Conservation (phyloP, 2,888 invertebrate genomes). For the Dicranocentrus wangi region DNA sequence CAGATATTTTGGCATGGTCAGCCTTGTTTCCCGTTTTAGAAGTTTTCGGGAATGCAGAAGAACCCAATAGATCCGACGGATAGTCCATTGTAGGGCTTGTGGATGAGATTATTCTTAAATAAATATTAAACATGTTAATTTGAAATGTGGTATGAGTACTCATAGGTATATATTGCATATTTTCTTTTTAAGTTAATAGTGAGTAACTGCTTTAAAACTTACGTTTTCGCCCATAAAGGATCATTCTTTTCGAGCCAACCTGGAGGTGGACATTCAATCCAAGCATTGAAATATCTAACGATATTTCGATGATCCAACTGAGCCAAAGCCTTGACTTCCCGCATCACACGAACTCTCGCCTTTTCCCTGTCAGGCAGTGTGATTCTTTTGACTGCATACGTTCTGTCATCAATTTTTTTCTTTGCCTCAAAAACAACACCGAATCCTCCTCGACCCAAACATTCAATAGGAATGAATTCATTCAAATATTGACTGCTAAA, state of each 20-base stretch:
- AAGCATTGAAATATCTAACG: constrained; percentile 94
- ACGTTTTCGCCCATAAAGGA: constrained; percentile 43
- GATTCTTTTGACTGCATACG: constrained; percentile 96
- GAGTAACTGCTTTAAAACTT: constrained; percentile 12
- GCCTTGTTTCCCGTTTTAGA: no score
- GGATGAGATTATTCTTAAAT: constrained; percentile 51
- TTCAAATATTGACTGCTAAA: constrained; percentile 83
- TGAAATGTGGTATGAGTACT: no score
- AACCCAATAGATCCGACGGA: constrained; percentile 51
- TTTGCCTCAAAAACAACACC: constrained; percentile 96
- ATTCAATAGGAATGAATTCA: constrained; percentile 88
- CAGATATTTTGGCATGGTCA: constrained; percentile 69
- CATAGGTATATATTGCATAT: no score
- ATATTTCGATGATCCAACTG: constrained; percentile 96
- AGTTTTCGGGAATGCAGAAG: constrained; percentile 21
- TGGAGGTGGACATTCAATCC: constrained; percentile 93
- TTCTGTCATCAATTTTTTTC: constrained; percentile 94
- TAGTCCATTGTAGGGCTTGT: constrained; percentile 65
- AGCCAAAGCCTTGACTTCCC: constrained; percentile 95
- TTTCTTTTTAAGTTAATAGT: no score
- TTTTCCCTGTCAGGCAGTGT: constrained; percentile 86
- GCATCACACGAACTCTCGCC: constrained; percentile 89
- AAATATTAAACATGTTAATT: not conserved
- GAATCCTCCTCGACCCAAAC: constrained; percentile 93
- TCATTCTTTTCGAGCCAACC: constrained; percentile 91